A percentile compares a stretch with the other conserved stretches of the same genome.
Conservation (phyloP, 2,888 invertebrate genomes). For the Orgyia antiqua region DNA sequence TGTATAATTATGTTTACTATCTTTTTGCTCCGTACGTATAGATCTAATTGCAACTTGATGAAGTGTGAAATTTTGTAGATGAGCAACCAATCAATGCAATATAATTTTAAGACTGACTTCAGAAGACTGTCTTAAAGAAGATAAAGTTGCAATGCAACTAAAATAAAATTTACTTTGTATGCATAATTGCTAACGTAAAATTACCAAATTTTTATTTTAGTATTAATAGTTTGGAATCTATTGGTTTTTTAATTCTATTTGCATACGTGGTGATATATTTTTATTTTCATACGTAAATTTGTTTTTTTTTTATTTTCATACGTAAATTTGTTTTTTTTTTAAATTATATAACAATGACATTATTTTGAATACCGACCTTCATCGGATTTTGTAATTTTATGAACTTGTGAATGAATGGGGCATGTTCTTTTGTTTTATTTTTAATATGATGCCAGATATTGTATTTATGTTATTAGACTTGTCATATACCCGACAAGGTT, state of each 20-base stretch:
- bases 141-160: constrained; percentile 23
- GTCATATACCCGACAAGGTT: constrained; percentile 5
- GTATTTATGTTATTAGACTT: constrained; percentile 3
- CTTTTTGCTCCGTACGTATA: constrained; percentile 41
- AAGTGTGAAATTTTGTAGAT: constrained; percentile 44
- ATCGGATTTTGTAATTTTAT: constrained; percentile 23
- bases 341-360: constrained; percentile 12
- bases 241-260: constrained; percentile 26
- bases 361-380: constrained; percentile 23
- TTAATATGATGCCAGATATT: constrained; percentile 11
- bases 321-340: constrained; percentile 13
- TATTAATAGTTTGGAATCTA: constrained; percentile 13
- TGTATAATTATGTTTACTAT: constrained; percentile 29
- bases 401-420: constrained; percentile 16
- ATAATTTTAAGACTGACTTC: constrained; percentile 75
- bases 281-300: constrained; percentile 38
- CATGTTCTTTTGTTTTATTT: constrained; percentile 20
- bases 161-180: too few species aligned
- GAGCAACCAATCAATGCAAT: constrained; percentile 71
- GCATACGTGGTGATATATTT: constrained; percentile 36
- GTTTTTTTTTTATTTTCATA: constrained; percentile 25
- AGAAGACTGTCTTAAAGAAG: constrained; percentile 75
- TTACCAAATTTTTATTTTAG: too few species aligned
- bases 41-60: constrained; percentile 42
- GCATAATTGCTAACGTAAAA: too few species aligned